Evolutionary conservation across 2,888 invertebrate species (phyloP).

Genomic region (Sepioteuthis lessoniana): DNA sequence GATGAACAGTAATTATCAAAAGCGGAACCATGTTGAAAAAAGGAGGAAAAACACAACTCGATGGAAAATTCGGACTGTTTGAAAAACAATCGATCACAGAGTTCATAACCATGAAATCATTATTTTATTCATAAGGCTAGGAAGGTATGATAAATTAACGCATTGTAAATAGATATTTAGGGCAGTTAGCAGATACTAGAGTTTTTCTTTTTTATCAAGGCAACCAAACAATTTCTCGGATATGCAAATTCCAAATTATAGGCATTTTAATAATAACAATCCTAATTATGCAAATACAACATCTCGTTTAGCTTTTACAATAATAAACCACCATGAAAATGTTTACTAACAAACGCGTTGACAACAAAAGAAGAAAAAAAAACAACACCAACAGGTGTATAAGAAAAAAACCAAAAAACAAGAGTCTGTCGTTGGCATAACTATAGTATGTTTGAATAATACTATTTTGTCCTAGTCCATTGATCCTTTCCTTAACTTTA

Average conservation of each 20-base stretch:
- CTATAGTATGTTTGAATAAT: no score
- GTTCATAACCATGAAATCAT: not conserved
- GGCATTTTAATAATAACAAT: not conserved
- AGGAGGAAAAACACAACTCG: not conserved
- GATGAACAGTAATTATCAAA: not conserved
- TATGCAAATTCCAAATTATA: not conserved
- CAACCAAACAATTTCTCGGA: not conserved
- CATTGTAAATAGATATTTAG: no score
- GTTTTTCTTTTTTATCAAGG: not conserved
- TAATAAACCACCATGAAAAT: not conserved
- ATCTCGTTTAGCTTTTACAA: not conserved
- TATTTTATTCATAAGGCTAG: not conserved
- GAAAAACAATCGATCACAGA: not conserved
- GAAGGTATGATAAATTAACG: not conserved
- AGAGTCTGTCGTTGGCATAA: not conserved
- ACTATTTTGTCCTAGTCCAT: not conserved
- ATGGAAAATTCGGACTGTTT: not conserved
- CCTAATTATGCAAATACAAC: not conserved
- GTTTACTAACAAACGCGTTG: not conserved
- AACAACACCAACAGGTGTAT: not conserved
- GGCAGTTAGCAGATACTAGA: no score
- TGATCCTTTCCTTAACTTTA: not conserved
- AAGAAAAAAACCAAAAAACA: no score
- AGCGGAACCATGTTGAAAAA: not conserved
- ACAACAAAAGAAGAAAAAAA: not conserved